These are phyloP conservation scores for Addax nasomaculatus DNA, from an alignment of 2,113 vertebrate genomes.

Conservation along the genomic window DNA sequence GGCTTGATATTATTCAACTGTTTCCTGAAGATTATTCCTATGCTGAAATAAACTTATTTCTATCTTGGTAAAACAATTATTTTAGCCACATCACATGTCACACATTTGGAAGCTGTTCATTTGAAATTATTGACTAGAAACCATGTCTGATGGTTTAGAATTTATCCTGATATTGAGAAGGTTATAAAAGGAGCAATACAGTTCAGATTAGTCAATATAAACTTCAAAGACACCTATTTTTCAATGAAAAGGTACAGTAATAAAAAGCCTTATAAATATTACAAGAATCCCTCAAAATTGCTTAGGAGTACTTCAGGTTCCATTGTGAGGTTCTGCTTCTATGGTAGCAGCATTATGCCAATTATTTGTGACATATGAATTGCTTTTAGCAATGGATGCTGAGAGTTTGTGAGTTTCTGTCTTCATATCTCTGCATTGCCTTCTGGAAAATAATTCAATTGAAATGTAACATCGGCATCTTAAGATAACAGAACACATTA, in stretches of 20 bases:
- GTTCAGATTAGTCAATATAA: conserved; percentile 47
- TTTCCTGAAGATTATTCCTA: conserved; percentile 7
- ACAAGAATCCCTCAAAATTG: neutral
- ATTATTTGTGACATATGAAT: conserved; percentile 1
- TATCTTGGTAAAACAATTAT: conserved; percentile 12
- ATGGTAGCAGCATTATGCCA: neutral
- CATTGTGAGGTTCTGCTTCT: neutral
- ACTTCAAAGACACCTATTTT: conserved; percentile 17
- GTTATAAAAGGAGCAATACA: conserved; percentile 14
- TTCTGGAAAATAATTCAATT: neutral
- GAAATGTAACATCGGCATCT: neutral
- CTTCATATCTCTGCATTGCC: neutral
- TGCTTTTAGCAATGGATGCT: neutral
- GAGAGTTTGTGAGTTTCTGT: neutral
- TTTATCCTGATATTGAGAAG: conserved; percentile 36
- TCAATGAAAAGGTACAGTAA: neutral
- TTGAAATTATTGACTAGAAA: conserved; percentile 56
- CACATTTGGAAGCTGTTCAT: conserved; percentile 30
- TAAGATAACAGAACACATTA: neutral
- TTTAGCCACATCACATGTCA: neutral
- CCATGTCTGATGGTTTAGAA: conserved; percentile 17
- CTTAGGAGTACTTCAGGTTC: neutral
- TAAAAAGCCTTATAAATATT: conserved; percentile 40
- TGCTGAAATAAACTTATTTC: conserved; percentile 2
- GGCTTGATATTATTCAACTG: neutral